Base-by-base conservation (phyloP, 2,113 vertebrate species). In the Xenopus borealis region DNA sequence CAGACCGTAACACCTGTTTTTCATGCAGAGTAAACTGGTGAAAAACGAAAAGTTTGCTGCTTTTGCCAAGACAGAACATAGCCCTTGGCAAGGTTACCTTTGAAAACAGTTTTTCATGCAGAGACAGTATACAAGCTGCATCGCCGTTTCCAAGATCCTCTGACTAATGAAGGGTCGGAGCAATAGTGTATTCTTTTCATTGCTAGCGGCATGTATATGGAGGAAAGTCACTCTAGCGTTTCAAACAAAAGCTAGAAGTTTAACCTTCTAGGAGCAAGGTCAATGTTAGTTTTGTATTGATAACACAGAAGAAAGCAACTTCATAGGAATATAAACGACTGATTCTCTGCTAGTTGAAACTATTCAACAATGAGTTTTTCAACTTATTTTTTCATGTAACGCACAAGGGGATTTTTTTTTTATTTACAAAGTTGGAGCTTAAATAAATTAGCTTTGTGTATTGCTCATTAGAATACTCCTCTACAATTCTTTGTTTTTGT, bases 71-170 rank as follows among this genome's bases (percentile, higher is more conserved):
- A 86, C 52, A 73, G 82, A 89, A 83, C 83, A 84, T 87, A 89
- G 88, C 90, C 88, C 84, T 86, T 90, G 88, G 91, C 90, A 93
- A 93, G 89, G 90, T 93, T 91, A 89, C 78, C 83, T 91, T 92
- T 91, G 89, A 89, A 90, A 93, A 81, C 78, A 84, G 81, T 88
- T 91, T 91, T 88, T 91, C 88, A 85, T 89, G 88, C 88, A 88
- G 86, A 84, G 84, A 72, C 73, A 0, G 12, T 90, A 33, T 81
- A 83, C 83, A 81, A 88, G 83, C 74, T 72, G 77, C 82, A 62
- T 80, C 81, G 80, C 82, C 82, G 76, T 88, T 91, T 88, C 88
- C 89, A 87, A 82, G 82, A 85, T 88, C 81, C 79, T 86, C 83
- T 88, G 84, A 86, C 86, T 91, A 89, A 91, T 90, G 88, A 89